A percentile compares a stretch with the other conserved stretches of the same genome.
phyloP scores from a whole-genome alignment of 2,888 invertebrate species.

The Arge pagana region DNA sequence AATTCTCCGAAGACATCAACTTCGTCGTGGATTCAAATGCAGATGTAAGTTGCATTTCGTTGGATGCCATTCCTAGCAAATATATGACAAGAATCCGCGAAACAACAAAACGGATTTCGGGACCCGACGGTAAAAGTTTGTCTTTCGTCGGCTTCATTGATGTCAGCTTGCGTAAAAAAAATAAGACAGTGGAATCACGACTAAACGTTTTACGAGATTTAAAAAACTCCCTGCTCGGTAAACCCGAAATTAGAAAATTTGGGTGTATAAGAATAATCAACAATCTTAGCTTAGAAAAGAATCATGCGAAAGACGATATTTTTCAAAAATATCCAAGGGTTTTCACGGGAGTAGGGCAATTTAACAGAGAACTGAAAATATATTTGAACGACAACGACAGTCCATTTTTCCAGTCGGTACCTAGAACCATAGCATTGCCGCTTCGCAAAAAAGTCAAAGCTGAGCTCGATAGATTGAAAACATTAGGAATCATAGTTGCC shows the following conservation, averaged over 20 bases:
- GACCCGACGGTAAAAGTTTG: not conserved
- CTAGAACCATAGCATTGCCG: conserved; percentile 45
- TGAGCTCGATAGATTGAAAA: conserved; percentile 41
- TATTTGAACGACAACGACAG: conserved; percentile 34
- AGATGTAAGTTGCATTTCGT: conserved; percentile 2
- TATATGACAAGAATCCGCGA: not conserved
- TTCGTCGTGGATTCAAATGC: not conserved
- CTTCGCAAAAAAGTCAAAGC: conserved; percentile 39
- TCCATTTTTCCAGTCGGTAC: conserved; percentile 39
- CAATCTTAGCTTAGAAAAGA: not conserved
- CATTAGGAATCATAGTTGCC: conserved; percentile 37
- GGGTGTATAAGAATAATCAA: conserved; percentile 25
- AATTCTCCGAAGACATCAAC: not conserved
- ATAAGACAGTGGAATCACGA: not conserved
- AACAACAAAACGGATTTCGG: not conserved
- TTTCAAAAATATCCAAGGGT: conserved; percentile 26
- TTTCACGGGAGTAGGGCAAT: conserved; percentile 35
- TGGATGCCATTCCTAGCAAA: not conserved
- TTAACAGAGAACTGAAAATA: conserved; percentile 36
- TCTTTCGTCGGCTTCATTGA: not conserved
- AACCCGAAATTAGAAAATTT: conserved; percentile 27
- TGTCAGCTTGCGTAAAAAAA: not conserved
- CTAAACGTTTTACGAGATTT: not conserved
- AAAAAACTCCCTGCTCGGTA: conserved; percentile 30
- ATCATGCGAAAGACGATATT: no score